Percentiles rank a stretch among this genome's conserved stretches.
These are phyloP conservation scores for Mormyrus lacerda DNA, from an alignment of 2,113 vertebrate genomes.

Conservation along the genomic window DNA sequence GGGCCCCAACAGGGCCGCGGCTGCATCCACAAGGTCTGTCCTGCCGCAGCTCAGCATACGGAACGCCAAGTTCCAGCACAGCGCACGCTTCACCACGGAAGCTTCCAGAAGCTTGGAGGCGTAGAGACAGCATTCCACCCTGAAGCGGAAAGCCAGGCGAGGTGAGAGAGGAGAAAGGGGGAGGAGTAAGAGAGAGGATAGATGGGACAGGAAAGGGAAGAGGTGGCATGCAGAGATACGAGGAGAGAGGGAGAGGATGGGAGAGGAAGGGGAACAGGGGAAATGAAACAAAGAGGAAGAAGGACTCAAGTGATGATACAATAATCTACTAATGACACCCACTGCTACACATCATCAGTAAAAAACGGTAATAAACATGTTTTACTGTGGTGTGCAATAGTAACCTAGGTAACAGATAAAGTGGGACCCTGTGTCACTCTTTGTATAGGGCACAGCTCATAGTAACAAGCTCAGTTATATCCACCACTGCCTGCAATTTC, in stretches of 20 bases:
- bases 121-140: constrained; percentile 64
- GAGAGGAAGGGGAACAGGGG: background rate
- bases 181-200: background rate
- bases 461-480: background rate
- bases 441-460: background rate
- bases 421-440: background rate
- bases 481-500: background rate
- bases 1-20: constrained; percentile 62
- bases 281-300: background rate
- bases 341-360: background rate
- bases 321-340: background rate
- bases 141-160: constrained; percentile 29
- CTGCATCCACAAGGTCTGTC: constrained; percentile 65
- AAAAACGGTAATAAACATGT: background rate
- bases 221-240: background rate
- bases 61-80: constrained; percentile 67
- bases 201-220: background rate
- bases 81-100: constrained; percentile 62
- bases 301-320: background rate
- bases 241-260: constrained; percentile 7
- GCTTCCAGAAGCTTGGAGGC: constrained; percentile 60
- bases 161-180: background rate
- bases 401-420: background rate
- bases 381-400: background rate
- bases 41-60: constrained; percentile 70